These are phyloP conservation scores for Thymelicus acteon DNA, from an alignment of 2,888 invertebrate species.

Conservation along the genomic window DNA sequence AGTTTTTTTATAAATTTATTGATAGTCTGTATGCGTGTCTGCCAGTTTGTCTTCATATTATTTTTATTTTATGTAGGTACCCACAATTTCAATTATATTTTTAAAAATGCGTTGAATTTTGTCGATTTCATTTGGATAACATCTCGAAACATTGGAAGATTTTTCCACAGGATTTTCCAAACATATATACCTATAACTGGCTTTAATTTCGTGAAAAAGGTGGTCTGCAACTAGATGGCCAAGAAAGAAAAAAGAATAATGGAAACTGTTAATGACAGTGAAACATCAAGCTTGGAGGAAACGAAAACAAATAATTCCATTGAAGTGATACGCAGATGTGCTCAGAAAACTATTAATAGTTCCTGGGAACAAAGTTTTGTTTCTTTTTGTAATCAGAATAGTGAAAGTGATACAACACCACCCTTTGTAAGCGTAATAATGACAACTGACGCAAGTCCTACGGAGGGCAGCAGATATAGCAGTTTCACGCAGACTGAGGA, in stretches of 20 bases:
- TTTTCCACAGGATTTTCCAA: too few species aligned
- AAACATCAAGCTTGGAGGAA: conserved; percentile 46
- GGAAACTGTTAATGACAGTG: conserved; percentile 46
- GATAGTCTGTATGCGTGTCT: too few species aligned
- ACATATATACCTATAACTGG: background rate
- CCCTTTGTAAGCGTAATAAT: conserved; percentile 66
- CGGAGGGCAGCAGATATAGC: conserved; percentile 49
- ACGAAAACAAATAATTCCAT: conserved; percentile 54
- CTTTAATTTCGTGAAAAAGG: background rate
- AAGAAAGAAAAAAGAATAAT: conserved; percentile 48
- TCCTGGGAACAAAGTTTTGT: conserved; percentile 69
- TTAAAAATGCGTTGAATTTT: background rate
- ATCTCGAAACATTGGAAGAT: background rate
- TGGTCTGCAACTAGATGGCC: conserved; percentile 38
- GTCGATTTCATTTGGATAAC: background rate
- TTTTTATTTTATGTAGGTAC: background rate
- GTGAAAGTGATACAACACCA: conserved; percentile 58
- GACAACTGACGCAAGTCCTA: conserved; percentile 54
- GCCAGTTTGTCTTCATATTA: too few species aligned
- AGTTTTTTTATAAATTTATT: too few species aligned
- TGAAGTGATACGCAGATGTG: conserved; percentile 70
- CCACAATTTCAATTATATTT: background rate
- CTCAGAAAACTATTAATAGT: conserved; percentile 54
- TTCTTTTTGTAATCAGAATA: conserved; percentile 55
- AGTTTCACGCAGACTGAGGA: conserved; percentile 68